phyloP scores from a whole-genome alignment of 2,113 vertebrate species.

The Oreotragus oreotragus region DNA sequence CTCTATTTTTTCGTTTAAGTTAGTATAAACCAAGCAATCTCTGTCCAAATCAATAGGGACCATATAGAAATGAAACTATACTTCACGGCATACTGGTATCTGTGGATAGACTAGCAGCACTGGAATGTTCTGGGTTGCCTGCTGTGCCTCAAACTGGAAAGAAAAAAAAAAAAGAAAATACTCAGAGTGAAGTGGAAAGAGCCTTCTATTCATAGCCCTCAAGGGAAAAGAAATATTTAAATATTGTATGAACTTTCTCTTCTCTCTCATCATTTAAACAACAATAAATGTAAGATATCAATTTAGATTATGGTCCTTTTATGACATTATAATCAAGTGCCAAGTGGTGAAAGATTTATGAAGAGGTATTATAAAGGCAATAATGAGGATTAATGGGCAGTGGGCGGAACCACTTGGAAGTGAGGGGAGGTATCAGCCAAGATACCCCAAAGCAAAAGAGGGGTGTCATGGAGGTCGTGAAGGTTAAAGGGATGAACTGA shows the following conservation, averaged over 20 bases:
- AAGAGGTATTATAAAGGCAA: constrained; percentile 27
- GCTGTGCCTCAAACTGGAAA: not conserved
- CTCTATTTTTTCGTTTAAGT: not conserved
- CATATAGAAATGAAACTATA: not conserved
- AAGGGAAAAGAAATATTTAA: constrained; percentile 54
- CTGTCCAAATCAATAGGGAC: not conserved
- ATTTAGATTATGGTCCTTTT: constrained; percentile 67
- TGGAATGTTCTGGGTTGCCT: not conserved
- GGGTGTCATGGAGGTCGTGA: not conserved
- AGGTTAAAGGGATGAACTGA: not conserved
- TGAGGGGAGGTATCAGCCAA: not conserved
- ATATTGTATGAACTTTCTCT: constrained; percentile 71
- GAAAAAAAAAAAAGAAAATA: too few relatives aligned
- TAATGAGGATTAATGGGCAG: not conserved
- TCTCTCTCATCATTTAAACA: constrained; percentile 66
- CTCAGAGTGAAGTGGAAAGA: not conserved
- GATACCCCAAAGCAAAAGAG: not conserved
- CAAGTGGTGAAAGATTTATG: constrained; percentile 66
- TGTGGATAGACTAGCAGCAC: not conserved
- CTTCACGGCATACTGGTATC: not conserved
- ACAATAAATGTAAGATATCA: constrained; percentile 67
- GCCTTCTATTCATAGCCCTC: not conserved
- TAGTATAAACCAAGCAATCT: not conserved
- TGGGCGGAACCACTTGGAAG: not conserved
- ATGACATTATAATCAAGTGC: constrained; percentile 62